phyloP scores from a whole-genome alignment of 2,888 invertebrate genomes.

The Zaprionus bogoriensis region DNA sequence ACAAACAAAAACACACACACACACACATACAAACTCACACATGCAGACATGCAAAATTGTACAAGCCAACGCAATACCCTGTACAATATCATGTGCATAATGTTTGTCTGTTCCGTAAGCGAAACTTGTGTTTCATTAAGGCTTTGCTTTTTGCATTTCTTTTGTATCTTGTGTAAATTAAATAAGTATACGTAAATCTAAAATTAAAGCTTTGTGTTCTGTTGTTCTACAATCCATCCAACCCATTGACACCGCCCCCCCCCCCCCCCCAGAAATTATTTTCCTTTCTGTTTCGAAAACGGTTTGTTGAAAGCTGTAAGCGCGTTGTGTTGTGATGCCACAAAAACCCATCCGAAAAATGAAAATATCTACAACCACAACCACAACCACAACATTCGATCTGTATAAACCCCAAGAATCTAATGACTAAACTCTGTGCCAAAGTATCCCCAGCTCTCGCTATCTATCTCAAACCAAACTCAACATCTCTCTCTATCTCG shows the following conservation, averaged over 20 bases:
- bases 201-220: constrained; percentile 4
- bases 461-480: not conserved
- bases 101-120: constrained; percentile 32
- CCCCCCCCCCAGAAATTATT: constrained; percentile 2
- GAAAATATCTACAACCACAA: constrained; percentile 9
- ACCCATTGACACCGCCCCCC: too few species aligned
- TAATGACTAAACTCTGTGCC: constrained; percentile 31
- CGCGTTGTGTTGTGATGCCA: constrained; percentile 64
- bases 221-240: constrained; percentile 19
- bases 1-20: not conserved
- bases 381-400: constrained; percentile 3
- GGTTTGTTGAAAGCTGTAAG: constrained; percentile 52
- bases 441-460: not conserved
- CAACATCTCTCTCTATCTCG: constrained; percentile 11
- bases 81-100: constrained; percentile 36
- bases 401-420: constrained; percentile 20
- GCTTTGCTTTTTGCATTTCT: constrained; percentile 46
- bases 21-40: not conserved
- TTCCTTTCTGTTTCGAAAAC: constrained; percentile 20
- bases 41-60: not conserved
- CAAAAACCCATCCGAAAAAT: constrained; percentile 16
- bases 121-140: constrained; percentile 14
- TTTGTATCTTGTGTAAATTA: constrained; percentile 9
- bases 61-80: constrained; percentile 9
- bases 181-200: constrained; percentile 1